A percentile compares a stretch with the other conserved stretches of the same genome.
These are phyloP conservation scores for Morelia viridis DNA, from an alignment of 2,797 vertebrate genomes.

Conservation along the genomic window DNA sequence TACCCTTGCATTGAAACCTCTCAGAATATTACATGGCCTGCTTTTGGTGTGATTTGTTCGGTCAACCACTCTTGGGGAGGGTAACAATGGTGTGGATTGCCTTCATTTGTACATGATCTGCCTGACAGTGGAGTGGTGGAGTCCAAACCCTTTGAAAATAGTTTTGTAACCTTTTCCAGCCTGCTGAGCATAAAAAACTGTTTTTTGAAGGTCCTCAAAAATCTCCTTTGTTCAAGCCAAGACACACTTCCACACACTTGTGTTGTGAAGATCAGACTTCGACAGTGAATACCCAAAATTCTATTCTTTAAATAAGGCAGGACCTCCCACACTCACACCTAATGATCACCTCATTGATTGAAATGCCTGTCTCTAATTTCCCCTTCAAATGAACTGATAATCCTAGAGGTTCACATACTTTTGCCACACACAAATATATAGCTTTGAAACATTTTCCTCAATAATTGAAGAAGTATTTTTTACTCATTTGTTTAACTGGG, in stretches of 20 bases:
- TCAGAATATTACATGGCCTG: not conserved
- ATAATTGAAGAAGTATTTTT: not conserved
- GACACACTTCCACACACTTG: not conserved
- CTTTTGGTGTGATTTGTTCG: not conserved
- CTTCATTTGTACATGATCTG: not conserved
- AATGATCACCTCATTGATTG: not conserved
- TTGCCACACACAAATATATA: too few relatives aligned
- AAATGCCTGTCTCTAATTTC: not conserved
- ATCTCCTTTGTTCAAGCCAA: not conserved
- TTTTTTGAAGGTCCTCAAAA: not conserved
- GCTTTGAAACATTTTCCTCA: not conserved
- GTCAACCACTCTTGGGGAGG: not conserved
- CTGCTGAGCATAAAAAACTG: not conserved
- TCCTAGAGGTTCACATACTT: not conserved
- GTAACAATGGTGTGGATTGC: not conserved
- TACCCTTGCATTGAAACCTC: not conserved
- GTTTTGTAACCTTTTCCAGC: not conserved
- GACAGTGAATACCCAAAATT: not conserved
- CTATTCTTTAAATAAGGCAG: not conserved
- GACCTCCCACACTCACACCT: not conserved
- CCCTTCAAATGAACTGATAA: not conserved
- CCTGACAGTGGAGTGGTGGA: not conserved
- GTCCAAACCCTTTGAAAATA: not conserved
- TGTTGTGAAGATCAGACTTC: not conserved
- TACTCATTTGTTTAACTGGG: not conserved